phyloP scores from a whole-genome alignment of 1,140 invertebrate species.

The Centruroides vittatus region DNA sequence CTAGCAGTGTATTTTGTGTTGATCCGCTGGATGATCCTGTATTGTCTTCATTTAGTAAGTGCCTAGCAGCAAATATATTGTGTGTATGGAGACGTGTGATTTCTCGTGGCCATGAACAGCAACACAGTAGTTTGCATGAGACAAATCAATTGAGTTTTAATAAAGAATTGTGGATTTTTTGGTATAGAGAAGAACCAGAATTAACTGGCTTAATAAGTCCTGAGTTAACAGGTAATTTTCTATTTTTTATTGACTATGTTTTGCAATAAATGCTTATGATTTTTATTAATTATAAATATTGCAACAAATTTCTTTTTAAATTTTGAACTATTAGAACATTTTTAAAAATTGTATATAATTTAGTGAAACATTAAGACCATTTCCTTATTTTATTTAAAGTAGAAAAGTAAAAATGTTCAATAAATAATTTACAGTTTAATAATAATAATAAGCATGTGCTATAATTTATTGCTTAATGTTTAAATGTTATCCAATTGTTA shows the following conservation, averaged over 20 bases:
- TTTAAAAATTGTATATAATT: too few relatives aligned
- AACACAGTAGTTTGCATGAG: constrained; percentile 24
- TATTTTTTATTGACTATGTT: not conserved
- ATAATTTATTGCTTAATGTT: too few relatives aligned
- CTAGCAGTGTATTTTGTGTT: constrained; percentile 50
- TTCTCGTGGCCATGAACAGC: constrained; percentile 18
- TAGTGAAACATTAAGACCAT: too few relatives aligned
- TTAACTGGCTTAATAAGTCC: constrained; percentile 31
- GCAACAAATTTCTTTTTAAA: too few relatives aligned
- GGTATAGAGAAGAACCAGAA: constrained; percentile 95
- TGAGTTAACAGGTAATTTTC: constrained; percentile 45
- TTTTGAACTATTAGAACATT: too few relatives aligned
- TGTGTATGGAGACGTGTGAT: constrained; percentile 78
- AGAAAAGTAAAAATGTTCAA: too few relatives aligned
- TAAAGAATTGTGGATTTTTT: constrained; percentile 98
- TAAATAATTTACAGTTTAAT: too few relatives aligned
- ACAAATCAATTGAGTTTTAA: constrained; percentile 16
- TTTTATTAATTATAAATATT: too few relatives aligned
- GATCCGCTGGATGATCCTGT: constrained; percentile 84
- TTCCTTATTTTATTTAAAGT: too few relatives aligned
- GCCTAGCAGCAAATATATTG: constrained; percentile 82
- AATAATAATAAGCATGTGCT: too few relatives aligned
- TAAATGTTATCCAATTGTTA: too few relatives aligned
- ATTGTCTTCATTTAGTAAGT: constrained; percentile 78
- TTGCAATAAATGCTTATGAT: not conserved